A percentile compares a stretch with the other conserved stretches of the same genome.
phyloP scores from a whole-genome alignment of 2,888 invertebrate genomes.

The Fragum sueziense region DNA sequence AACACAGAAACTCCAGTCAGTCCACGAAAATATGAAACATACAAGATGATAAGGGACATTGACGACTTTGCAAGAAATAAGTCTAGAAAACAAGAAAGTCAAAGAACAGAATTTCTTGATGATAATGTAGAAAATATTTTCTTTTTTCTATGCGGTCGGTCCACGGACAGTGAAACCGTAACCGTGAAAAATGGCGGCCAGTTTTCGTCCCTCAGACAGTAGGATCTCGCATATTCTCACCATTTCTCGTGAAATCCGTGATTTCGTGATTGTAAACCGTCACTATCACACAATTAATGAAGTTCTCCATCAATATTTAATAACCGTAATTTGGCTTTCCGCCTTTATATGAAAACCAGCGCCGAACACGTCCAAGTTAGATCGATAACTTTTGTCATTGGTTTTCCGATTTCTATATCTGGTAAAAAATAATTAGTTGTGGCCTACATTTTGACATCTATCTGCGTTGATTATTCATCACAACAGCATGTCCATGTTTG shows the following conservation, averaged over 20 bases:
- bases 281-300: slow-evolving; percentile 44
- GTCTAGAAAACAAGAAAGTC: too few relatives aligned
- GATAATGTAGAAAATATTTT: too few relatives aligned
- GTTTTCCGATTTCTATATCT: slow-evolving; percentile 6
- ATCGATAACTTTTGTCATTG: slow-evolving; percentile 6
- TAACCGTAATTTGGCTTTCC: slow-evolving; percentile 54
- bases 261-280: slow-evolving; percentile 31
- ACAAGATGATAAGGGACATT: too few relatives aligned
- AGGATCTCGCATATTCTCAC: slow-evolving; percentile 17
- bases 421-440: neutral
- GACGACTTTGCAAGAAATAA: too few relatives aligned
- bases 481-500: too few relatives aligned
- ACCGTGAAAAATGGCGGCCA: neutral
- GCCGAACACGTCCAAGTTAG: neutral
- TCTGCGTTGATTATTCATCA: too few relatives aligned
- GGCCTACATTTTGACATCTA: neutral
- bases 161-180: too few relatives aligned
- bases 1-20: too few relatives aligned
- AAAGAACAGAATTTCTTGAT: too few relatives aligned
- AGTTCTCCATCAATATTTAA: slow-evolving; percentile 54
- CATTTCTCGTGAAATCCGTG: slow-evolving; percentile 11
- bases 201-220: neutral
- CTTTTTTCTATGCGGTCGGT: too few relatives aligned
- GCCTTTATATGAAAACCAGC: slow-evolving; percentile 26
- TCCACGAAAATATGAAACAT: too few relatives aligned